These are phyloP conservation scores for Oreochromis aureus DNA, from an alignment of 2,113 vertebrate genomes.

Conservation along the genomic window DNA sequence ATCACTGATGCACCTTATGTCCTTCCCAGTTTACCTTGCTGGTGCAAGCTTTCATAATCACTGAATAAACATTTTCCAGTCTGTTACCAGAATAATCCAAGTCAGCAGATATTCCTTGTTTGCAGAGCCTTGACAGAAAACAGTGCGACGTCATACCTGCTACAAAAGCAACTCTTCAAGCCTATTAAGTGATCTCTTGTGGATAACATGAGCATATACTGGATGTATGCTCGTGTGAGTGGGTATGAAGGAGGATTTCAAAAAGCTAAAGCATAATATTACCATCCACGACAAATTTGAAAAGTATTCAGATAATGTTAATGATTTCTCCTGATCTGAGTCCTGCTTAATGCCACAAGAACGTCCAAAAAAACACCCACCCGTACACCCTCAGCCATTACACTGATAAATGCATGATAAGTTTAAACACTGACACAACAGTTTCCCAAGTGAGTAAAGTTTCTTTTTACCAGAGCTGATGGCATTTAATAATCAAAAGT, in stretches of 20 bases:
- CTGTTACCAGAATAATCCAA: background rate
- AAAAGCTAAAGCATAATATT: background rate
- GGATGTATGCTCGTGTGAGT: background rate
- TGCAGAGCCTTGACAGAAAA: background rate
- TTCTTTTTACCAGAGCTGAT: constrained; percentile 4
- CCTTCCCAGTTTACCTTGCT: background rate
- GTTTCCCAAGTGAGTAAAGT: background rate
- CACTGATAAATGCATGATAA: background rate
- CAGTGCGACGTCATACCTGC: background rate
- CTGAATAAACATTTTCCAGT: background rate
- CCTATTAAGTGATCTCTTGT: background rate
- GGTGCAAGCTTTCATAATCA: background rate
- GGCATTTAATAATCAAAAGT: constrained; percentile 6
- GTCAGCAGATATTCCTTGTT: background rate
- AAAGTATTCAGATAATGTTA: background rate
- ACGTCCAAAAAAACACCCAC: background rate
- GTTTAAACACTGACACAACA: background rate
- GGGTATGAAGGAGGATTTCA: background rate
- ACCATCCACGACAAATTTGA: background rate
- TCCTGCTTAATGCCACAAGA: background rate
- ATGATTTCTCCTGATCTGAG: background rate
- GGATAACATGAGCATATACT: background rate
- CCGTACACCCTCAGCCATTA: background rate
- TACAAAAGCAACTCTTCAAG: background rate
- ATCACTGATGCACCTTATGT: background rate